Base-by-base conservation (phyloP, 2,113 vertebrate genomes). In the Eupsittula cactorum region DNA sequence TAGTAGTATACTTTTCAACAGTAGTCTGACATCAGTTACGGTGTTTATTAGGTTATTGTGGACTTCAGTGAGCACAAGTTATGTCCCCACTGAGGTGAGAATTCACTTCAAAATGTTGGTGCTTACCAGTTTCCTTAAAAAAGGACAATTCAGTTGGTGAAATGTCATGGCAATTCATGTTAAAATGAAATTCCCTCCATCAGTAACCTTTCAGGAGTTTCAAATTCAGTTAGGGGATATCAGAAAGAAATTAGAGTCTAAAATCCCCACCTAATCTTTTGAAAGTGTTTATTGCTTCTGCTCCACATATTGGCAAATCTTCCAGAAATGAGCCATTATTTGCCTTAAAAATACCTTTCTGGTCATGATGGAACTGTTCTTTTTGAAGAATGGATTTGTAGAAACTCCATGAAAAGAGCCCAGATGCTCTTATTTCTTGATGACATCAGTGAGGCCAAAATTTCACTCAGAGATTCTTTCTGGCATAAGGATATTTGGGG, bases 241-340 rank as follows among this genome's bases (percentile, higher is more conserved):
- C 73, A 86, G 52, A 92, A 93, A 75, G 82, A 85, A 92, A 75
- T 92, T 68, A 55, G 86, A 93, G 62, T 68, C 69, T 73, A 52
- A 88, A 95, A 84, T 86, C 35, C 49, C 28, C 90, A 75, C 90
- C 64, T 69, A 84, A 88, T 35, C 86, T 83, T 73, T 71, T 90
- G 21, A 41, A 81, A 88, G 46, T 17, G 52, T 15, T 90, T 93
- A 68, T 90, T 86, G 75, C 60, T 90, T 7, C 47, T 74, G 25
- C 27, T 89, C 76, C 35, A n/a, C 0, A 1, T 62, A 28, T 33
- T 92, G 90, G 44, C 42, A 92, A n/a, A 83, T 90, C 88, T 86
- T 76, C 78, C 47, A 9, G 2, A 92, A 90, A 86, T 35, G 57
- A 91, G 31, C 53, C 47, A 33, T 46, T 63, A 90, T 93, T 95